Evolutionary conservation across 2,888 invertebrate genomes (phyloP).

Genomic region (Tenthredo mesomela): DNA sequence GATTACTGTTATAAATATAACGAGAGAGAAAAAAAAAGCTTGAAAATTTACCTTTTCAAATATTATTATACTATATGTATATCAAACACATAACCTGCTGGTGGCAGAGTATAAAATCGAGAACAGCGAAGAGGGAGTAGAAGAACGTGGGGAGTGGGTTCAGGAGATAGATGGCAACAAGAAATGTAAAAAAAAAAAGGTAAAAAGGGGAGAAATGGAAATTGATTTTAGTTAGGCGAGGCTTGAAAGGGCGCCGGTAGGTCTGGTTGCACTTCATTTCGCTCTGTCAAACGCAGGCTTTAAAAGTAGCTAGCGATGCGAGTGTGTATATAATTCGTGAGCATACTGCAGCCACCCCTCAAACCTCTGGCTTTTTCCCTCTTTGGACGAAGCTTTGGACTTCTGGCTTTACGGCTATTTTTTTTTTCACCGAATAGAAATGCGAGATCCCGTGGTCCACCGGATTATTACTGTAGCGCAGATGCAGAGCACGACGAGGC

Average conservation of each 20-base stretch:
- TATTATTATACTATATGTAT: conserved; percentile 1
- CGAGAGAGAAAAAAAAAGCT: background rate
- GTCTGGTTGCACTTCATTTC: conserved; percentile 49
- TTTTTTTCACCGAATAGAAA: conserved; percentile 19
- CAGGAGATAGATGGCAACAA: conserved; percentile 29
- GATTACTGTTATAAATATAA: background rate
- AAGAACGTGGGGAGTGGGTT: background rate
- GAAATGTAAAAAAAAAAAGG: conserved; percentile 5
- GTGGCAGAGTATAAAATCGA: conserved; percentile 16
- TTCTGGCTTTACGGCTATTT: background rate
- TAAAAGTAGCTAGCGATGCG: conserved; percentile 34
- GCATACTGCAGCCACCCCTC: background rate
- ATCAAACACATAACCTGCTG: conserved; percentile 5
- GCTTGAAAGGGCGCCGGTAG: conserved; percentile 36
- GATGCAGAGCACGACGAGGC: background rate
- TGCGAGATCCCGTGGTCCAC: background rate
- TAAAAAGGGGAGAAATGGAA: conserved; percentile 45
- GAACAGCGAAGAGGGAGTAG: background rate
- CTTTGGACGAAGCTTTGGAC: background rate
- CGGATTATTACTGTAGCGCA: conserved; percentile 20
- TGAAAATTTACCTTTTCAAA: background rate
- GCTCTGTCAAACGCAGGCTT: conserved; percentile 52
- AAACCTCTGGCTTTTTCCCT: conserved; percentile 10
- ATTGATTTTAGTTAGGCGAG: conserved; percentile 52
- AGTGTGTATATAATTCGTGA: conserved; percentile 26